phyloP scores from a whole-genome alignment of 2,888 invertebrate species.

The Acanthopleura granulata region DNA sequence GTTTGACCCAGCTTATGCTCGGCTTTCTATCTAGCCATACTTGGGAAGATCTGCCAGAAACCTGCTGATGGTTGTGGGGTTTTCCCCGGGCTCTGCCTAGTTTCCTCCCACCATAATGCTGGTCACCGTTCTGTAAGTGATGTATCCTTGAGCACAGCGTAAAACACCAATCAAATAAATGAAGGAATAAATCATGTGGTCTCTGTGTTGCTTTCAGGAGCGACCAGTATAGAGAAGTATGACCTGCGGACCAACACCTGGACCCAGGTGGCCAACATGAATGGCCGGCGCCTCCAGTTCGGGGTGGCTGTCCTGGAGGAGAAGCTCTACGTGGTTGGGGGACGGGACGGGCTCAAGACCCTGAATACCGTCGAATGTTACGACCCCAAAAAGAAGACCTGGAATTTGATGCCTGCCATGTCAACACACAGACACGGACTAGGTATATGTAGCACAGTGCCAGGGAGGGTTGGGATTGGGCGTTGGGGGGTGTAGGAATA shows the following conservation, averaged over 20 bases:
- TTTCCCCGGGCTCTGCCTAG: no score
- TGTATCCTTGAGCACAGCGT: background rate
- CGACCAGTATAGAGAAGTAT: constrained; percentile 91
- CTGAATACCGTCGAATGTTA: constrained; percentile 71
- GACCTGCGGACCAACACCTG: constrained; percentile 85
- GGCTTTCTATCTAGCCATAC: background rate
- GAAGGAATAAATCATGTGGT: background rate
- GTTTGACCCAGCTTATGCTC: no score
- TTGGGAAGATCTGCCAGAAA: no score
- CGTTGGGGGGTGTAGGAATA: no score
- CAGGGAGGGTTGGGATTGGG: no score
- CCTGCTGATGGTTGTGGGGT: no score
- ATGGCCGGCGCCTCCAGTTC: constrained; percentile 87
- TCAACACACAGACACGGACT: constrained; percentile 82
- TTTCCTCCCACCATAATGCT: no score
- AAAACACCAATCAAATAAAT: background rate
- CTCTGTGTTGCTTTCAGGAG: constrained; percentile 73
- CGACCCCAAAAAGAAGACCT: constrained; percentile 76
- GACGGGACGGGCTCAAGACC: constrained; percentile 93
- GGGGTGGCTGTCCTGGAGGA: constrained; percentile 82
- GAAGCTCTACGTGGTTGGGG: constrained; percentile 89
- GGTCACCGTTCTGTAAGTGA: no score
- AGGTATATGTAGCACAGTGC: constrained; percentile 60
- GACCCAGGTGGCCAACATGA: constrained; percentile 83
- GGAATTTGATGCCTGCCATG: constrained; percentile 87